Conservation (phyloP, 1,140 invertebrate genomes). For the Zeugodacus cucurbitae region DNA sequence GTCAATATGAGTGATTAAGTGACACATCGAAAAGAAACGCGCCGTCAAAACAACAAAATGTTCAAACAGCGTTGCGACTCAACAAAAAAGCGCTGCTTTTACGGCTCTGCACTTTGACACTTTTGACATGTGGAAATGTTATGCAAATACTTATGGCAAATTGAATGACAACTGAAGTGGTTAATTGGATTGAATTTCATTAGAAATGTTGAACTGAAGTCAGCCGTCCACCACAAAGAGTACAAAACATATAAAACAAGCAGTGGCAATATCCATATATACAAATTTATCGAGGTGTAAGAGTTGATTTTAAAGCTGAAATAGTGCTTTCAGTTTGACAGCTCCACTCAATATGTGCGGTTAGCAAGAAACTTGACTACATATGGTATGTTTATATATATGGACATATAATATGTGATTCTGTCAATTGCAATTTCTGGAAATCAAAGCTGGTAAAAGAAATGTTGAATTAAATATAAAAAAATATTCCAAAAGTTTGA, state of each 20-base stretch:
- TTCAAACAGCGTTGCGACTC: neutral
- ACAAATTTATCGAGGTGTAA: too few species aligned
- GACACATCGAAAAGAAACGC: neutral
- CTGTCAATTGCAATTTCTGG: too few species aligned
- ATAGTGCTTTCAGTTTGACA: too few species aligned
- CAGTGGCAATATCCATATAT: too few species aligned
- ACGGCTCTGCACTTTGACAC: neutral
- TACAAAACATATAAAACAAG: neutral
- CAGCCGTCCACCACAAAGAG: neutral
- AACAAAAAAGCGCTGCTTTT: neutral
- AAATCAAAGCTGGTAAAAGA: too few species aligned
- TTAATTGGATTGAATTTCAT: constrained; percentile 17
- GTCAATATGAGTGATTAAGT: neutral
- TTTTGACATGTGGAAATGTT: neutral
- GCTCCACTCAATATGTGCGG: too few species aligned
- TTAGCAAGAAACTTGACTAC: too few species aligned
- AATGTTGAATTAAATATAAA: too few species aligned
- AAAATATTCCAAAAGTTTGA: too few species aligned
- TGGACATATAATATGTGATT: too few species aligned
- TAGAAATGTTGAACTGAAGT: neutral
- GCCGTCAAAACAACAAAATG: neutral
- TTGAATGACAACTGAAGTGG: neutral
- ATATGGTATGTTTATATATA: too few species aligned
- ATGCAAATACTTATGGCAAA: neutral
- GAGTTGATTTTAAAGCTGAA: too few species aligned